Percentiles rank a stretch among this genome's conserved stretches.
Evolutionary conservation across 2,888 invertebrate genomes (phyloP).

Genomic region (Megaustenia siamemsis): DNA sequence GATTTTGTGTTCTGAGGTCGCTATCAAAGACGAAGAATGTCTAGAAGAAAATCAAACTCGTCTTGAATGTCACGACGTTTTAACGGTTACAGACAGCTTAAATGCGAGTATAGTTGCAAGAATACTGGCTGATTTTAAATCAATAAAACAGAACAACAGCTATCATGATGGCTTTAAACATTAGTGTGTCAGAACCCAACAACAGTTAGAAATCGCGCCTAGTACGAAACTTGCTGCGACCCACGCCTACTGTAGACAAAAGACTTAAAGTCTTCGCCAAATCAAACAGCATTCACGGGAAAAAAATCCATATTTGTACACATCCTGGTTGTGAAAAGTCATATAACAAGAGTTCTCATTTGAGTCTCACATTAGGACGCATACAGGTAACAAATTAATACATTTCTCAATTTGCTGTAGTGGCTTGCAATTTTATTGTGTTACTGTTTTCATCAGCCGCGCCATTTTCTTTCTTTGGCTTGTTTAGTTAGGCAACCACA

Average conservation of each 20-base stretch:
- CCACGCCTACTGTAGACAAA: slow-evolving; percentile 52
- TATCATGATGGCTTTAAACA: slow-evolving; percentile 49
- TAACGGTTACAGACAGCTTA: slow-evolving; percentile 61
- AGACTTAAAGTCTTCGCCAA: slow-evolving; percentile 36
- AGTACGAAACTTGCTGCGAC: slow-evolving; percentile 30
- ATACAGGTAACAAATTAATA: slow-evolving; percentile 83
- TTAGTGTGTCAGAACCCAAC: slow-evolving; percentile 35
- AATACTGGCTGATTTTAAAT: slow-evolving; percentile 84
- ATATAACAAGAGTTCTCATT: slow-evolving; percentile 85
- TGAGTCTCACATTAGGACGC: slow-evolving; percentile 85
- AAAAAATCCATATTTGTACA: slow-evolving; percentile 84
- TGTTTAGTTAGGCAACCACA: slow-evolving; percentile 11
- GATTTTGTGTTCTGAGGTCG: not conserved
- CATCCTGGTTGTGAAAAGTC: slow-evolving; percentile 84
- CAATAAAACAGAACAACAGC: slow-evolving; percentile 82
- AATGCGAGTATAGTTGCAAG: slow-evolving; percentile 81
- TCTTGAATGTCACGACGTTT: slow-evolving; percentile 64
- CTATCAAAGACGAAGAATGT: not conserved
- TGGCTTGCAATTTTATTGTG: not conserved
- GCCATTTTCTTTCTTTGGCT: slow-evolving; percentile 56
- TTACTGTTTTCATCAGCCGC: slow-evolving; percentile 52
- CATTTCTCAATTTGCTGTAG: not conserved
- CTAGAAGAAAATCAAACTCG: slow-evolving; percentile 56
- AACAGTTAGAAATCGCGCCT: slow-evolving; percentile 26
- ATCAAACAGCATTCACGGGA: slow-evolving; percentile 59